Evolutionary conservation across 2,888 invertebrate species (phyloP).

Genomic region (Taenaris catops): DNA sequence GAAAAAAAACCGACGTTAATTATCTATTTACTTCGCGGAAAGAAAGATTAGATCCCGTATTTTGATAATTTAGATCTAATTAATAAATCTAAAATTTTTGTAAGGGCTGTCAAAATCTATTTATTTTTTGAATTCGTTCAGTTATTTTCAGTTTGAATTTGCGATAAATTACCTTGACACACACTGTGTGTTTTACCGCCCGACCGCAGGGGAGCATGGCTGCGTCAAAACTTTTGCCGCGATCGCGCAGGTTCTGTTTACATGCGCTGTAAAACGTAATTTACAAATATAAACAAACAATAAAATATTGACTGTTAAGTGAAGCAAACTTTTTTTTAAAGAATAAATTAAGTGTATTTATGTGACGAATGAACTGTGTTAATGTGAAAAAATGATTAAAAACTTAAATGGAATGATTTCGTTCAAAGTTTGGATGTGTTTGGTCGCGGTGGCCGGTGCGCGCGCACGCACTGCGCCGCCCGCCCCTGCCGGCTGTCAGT

Average conservation of each 20-base stretch:
- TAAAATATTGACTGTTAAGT: constrained; percentile 49
- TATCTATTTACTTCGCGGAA: too few species aligned
- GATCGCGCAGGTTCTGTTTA: constrained; percentile 71
- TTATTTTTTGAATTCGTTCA: too few species aligned
- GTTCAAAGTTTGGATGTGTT: constrained; percentile 78
- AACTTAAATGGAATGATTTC: constrained; percentile 73
- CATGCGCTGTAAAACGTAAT: constrained; percentile 64
- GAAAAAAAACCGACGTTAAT: too few species aligned
- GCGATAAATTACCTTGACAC: too few species aligned
- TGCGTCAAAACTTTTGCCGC: constrained; percentile 75
- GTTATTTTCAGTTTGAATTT: too few species aligned
- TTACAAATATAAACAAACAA: constrained; percentile 52
- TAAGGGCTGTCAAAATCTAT: too few species aligned
- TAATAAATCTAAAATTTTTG: too few species aligned
- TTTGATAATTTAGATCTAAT: too few species aligned
- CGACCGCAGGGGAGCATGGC: constrained; percentile 79
- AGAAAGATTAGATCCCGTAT: too few species aligned
- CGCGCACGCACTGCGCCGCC: constrained; percentile 77
- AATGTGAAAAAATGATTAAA: constrained; percentile 58
- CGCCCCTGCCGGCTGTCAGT: constrained; percentile 87
- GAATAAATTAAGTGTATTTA: constrained; percentile 44
- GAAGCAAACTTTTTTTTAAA: constrained; percentile 49
- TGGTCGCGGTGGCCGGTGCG: constrained; percentile 66
- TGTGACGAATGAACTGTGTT: constrained; percentile 70
- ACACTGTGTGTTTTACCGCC: too few species aligned